Base-by-base conservation (phyloP, 2,113 vertebrate genomes). In the Microcebus ravelobensis region DNA sequence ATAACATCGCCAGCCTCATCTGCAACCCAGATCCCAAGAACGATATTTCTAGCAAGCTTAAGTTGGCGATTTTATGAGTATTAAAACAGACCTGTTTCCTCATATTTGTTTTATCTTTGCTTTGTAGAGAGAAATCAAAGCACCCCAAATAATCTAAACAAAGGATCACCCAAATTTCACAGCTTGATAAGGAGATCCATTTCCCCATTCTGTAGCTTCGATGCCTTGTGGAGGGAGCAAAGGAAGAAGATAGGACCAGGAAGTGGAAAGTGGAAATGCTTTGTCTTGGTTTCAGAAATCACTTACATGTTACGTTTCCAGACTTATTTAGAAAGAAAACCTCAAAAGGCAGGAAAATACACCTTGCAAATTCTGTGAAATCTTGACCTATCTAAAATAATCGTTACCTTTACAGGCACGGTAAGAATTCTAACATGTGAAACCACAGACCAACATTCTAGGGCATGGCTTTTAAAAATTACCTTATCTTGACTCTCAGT, bases 311-410 rank as follows among this genome's bases (percentile, higher is more conserved):
- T 93, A 65, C 48, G 57, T 90, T 87, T 93, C 31, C 27, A 52
- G 36, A 71, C 57, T 94, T 63, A 25, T 50, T 73, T 61, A 82
- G 82, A 90, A 94, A 94, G 77, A 83, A 95, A 80, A 74, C 6
- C 36, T 92, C 73, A 97, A 97, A 98, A 39, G 2, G 91, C 63
- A 97, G 93, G 89, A 96, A 94, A 96, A 97, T 87, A 76, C n/a
- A 36, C 36, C 39, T 71, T 76, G 70, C 74, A 68, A 92, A 87
- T 50, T 45, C 57, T 80, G 67, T 59, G 45, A 85, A 84, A 86
- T 80, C 80, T 91, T 96, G 93, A 39, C 80, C 87, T 76, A 85
- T 71, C 70, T 91, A 94, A 98, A 96, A 91, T 90, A 94, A 91
- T 87, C 67, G 83, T 93, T 96, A 92, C 39, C 91, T 82, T 71